These are phyloP conservation scores for Diarsia dahlii DNA, from an alignment of 2,888 invertebrate species.

Conservation along the genomic window DNA sequence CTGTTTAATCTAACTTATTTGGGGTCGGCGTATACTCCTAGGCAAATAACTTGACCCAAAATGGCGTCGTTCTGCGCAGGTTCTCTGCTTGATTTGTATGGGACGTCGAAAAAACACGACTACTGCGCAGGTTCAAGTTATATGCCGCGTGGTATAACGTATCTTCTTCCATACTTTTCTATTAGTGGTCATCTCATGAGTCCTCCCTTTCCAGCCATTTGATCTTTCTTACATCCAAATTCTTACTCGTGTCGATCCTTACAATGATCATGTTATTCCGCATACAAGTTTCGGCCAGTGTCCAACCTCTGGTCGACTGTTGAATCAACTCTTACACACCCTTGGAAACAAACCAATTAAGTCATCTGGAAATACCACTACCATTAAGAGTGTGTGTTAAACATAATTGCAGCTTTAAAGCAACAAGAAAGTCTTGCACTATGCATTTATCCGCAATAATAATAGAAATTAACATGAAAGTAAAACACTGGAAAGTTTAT, in stretches of 20 bases:
- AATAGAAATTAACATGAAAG: slow-evolving; percentile 51
- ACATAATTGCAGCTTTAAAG: slow-evolving; percentile 5
- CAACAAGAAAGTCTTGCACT: slow-evolving; percentile 35
- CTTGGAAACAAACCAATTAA: slow-evolving; percentile 3
- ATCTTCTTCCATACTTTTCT: not conserved
- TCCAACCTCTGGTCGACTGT: not conserved
- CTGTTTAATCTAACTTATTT: not conserved
- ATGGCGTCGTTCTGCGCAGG: too few relatives aligned
- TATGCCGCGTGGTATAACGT: too few relatives aligned
- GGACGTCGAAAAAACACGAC: too few relatives aligned
- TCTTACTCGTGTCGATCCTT: not conserved
- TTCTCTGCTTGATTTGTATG: too few relatives aligned
- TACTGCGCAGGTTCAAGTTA: too few relatives aligned
- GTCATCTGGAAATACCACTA: not conserved
- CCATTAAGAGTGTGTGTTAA: not conserved
- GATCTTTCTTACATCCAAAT: too few relatives aligned
- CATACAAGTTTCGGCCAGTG: not conserved
- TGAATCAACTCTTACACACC: not conserved
- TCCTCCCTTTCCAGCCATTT: not conserved
- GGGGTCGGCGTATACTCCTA: too few relatives aligned
- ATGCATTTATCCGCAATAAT: slow-evolving; percentile 51
- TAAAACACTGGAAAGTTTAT: slow-evolving; percentile 58
- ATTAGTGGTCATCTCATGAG: not conserved
- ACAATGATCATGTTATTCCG: not conserved
- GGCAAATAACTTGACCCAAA: too few relatives aligned